Percentiles rank a stretch among this genome's conserved stretches.
Evolutionary conservation across 2,888 invertebrate species (phyloP).

Genomic region (Odontothrips loti): DNA sequence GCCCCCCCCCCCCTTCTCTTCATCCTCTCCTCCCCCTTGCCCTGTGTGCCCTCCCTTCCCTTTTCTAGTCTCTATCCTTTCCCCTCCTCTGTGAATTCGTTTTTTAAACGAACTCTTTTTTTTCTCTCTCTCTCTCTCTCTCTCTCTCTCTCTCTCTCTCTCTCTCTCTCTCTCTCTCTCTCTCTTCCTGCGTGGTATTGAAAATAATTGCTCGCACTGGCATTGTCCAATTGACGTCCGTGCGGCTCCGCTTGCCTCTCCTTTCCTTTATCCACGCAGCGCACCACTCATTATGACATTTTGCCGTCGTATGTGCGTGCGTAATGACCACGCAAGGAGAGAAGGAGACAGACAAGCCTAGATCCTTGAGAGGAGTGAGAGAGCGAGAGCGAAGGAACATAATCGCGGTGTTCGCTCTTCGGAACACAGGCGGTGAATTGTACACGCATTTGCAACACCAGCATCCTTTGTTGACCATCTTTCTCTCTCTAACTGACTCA

Average conservation of each 20-base stretch:
- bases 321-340: too few relatives aligned
- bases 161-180: not conserved
- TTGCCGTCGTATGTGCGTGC: not conserved
- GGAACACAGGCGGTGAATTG: too few relatives aligned
- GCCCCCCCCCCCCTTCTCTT: not conserved
- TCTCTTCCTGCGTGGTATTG: not conserved
- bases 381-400: too few relatives aligned
- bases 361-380: too few relatives aligned
- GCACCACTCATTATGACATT: slow-evolving; percentile 10
- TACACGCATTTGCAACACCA: too few relatives aligned
- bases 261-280: too few relatives aligned
- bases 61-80: not conserved
- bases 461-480: too few relatives aligned
- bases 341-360: too few relatives aligned
- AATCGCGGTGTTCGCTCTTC: too few relatives aligned
- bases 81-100: not conserved
- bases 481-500: too few relatives aligned
- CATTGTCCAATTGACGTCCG: not conserved
- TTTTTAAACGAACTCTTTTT: not conserved
- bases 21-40: not conserved
- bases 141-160: not conserved
- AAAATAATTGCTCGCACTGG: too few relatives aligned
- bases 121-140: not conserved
- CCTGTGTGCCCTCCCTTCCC: not conserved
- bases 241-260: not conserved